A percentile compares a stretch with the other conserved stretches of the same genome.
Evolutionary conservation across 2,888 invertebrate genomes (phyloP).

Genomic region (Amiota mariae): DNA sequence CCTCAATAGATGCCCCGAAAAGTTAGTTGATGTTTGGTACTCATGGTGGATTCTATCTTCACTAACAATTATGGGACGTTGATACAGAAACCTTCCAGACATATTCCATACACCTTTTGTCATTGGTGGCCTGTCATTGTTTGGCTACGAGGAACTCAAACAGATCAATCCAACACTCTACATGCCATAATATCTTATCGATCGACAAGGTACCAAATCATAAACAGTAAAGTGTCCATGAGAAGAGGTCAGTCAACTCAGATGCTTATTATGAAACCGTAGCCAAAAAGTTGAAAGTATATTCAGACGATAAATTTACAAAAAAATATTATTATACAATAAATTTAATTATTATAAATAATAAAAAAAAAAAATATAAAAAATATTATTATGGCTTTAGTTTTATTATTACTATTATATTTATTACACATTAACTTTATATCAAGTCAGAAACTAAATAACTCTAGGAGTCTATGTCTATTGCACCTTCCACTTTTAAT

Average conservation of each 20-base stretch:
- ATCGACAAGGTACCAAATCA: slow-evolving; percentile 66
- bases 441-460: too few species aligned
- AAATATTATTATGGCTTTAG: too few species aligned
- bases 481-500: slow-evolving; percentile 14
- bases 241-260: slow-evolving; percentile 31
- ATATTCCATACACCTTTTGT: slow-evolving; percentile 99
- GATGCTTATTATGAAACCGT: slow-evolving; percentile 31
- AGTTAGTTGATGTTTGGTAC: slow-evolving; percentile 98
- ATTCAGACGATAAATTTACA: too few species aligned
- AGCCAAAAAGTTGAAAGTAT: slow-evolving; percentile 3
- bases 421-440: not conserved
- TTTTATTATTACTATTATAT: not conserved
- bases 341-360: too few species aligned
- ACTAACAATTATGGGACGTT: slow-evolving; percentile 90
- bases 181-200: slow-evolving; percentile 81
- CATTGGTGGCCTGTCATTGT: slow-evolving; percentile 89
- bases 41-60: slow-evolving; percentile 99
- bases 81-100: slow-evolving; percentile 96
- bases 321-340: too few species aligned
- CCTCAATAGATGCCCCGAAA: slow-evolving; percentile 98
- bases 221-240: slow-evolving; percentile 61
- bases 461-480: not conserved
- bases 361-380: too few species aligned
- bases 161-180: slow-evolving; percentile 96
- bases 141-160: slow-evolving; percentile 84